Evolutionary conservation across 1,140 invertebrate genomes (phyloP).

Genomic region (Arion vulgaris): DNA sequence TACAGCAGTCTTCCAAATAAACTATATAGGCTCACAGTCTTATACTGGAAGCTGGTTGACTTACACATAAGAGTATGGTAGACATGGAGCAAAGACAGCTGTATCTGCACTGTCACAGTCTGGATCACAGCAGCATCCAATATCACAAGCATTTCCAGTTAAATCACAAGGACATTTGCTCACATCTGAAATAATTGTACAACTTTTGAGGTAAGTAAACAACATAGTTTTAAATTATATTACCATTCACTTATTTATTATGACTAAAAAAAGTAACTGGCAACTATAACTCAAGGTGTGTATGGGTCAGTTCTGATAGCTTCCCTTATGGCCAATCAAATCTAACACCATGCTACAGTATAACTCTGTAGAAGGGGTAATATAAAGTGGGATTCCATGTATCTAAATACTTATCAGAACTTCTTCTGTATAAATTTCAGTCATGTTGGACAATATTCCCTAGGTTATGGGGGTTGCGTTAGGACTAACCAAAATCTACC

Average conservation of each 20-base stretch:
- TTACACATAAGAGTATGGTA: conserved; percentile 50
- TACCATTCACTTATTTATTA: not conserved
- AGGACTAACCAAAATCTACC: no score
- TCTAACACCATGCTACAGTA: no score
- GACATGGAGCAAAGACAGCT: conserved; percentile 76
- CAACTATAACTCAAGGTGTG: not conserved
- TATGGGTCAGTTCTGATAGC: not conserved
- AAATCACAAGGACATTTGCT: conserved; percentile 71
- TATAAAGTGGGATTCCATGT: not conserved
- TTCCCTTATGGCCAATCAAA: no score
- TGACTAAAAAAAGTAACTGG: not conserved
- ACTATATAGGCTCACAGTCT: no score
- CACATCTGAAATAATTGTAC: conserved; percentile 54
- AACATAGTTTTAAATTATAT: not conserved
- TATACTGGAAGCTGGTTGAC: not conserved
- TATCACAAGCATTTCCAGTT: conserved; percentile 78
- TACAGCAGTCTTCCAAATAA: no score
- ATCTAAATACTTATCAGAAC: no score
- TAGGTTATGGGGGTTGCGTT: no score
- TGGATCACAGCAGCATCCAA: conserved; percentile 84
- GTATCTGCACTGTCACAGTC: conserved; percentile 78
- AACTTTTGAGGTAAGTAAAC: not conserved
- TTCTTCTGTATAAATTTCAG: no score
- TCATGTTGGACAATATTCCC: no score
- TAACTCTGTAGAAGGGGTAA: not conserved